A percentile compares a stretch with the other conserved stretches of the same genome.
Conservation (phyloP, 2,113 vertebrate genomes). For the Aptenodytes forsteri region DNA sequence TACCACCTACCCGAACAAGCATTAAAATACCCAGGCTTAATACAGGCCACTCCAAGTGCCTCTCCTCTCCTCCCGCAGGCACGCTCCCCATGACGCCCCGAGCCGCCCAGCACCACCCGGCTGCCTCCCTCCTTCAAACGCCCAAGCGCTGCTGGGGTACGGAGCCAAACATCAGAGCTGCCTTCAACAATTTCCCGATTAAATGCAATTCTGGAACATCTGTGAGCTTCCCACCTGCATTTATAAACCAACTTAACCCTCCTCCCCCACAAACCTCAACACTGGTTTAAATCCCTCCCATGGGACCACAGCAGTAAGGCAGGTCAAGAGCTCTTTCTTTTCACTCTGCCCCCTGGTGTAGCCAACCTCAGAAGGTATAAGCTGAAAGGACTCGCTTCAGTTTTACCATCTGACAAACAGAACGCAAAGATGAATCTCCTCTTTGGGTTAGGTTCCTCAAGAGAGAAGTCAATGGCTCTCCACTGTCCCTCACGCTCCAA, state of each 20-base stretch:
- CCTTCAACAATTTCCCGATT: not conserved
- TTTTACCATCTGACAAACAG: not conserved
- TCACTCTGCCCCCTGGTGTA: too few species aligned
- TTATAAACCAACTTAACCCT: not conserved
- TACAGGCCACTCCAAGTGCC: not conserved
- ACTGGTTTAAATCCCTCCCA: not conserved
- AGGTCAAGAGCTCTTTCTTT: not conserved
- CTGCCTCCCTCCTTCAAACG: too few species aligned
- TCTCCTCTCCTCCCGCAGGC: accelerated
- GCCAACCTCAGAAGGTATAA: not conserved
- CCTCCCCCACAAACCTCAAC: not conserved
- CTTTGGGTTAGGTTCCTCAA: not conserved
- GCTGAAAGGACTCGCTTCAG: accelerated
- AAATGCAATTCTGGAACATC: not conserved
- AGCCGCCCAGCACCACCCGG: not conserved
- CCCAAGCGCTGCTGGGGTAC: accelerated
- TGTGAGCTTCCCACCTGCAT: not conserved
- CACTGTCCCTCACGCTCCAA: not conserved
- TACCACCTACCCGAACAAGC: not conserved
- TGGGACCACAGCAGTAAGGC: not conserved
- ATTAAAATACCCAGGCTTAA: not conserved
- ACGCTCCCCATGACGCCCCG: accelerated
- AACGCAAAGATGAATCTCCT: not conserved
- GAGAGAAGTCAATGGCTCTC: not conserved
- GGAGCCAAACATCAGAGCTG: not conserved